A percentile compares a stretch with the other conserved stretches of the same genome.
Conservation (phyloP, 2,797 vertebrate genomes). For the Scomberomorus guttatus region DNA sequence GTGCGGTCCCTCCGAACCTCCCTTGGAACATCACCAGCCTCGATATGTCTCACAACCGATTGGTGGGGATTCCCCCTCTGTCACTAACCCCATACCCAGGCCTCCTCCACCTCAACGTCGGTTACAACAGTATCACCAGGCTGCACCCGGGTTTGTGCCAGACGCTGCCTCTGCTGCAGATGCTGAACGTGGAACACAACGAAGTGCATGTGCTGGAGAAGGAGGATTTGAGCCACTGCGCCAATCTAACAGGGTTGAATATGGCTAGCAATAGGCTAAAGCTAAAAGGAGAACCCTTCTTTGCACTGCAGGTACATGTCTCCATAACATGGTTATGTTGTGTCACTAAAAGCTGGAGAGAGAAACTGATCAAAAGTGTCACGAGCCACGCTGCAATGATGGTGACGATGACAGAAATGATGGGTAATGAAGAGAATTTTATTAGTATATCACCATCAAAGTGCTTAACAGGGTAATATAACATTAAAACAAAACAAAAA, state of each 20-base stretch:
- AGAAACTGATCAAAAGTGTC: background rate
- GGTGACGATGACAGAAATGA: background rate
- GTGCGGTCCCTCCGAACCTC: conserved; percentile 87
- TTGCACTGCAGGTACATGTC: conserved; percentile 75
- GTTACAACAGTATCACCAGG: conserved; percentile 89
- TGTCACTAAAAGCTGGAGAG: background rate
- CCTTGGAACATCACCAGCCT: conserved; percentile 88
- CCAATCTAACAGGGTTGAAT: conserved; percentile 81
- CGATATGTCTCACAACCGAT: conserved; percentile 93
- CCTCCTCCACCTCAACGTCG: conserved; percentile 84
- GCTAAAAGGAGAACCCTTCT: conserved; percentile 87
- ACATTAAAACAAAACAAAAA: too few relatives aligned
- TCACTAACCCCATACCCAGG: conserved; percentile 85
- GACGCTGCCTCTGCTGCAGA: conserved; percentile 82
- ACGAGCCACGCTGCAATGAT: background rate
- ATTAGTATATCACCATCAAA: too few relatives aligned
- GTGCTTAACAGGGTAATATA: too few relatives aligned
- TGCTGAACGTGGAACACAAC: conserved; percentile 89
- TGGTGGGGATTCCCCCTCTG: conserved; percentile 76
- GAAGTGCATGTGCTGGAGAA: conserved; percentile 84
- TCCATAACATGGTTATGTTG: background rate
- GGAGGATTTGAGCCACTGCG: conserved; percentile 85
- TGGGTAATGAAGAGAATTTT: too few relatives aligned
- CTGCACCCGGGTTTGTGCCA: conserved; percentile 86
- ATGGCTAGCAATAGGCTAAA: conserved; percentile 89